Conservation (phyloP, 2,797 vertebrate species). For the Pachyuromys duprasi region DNA sequence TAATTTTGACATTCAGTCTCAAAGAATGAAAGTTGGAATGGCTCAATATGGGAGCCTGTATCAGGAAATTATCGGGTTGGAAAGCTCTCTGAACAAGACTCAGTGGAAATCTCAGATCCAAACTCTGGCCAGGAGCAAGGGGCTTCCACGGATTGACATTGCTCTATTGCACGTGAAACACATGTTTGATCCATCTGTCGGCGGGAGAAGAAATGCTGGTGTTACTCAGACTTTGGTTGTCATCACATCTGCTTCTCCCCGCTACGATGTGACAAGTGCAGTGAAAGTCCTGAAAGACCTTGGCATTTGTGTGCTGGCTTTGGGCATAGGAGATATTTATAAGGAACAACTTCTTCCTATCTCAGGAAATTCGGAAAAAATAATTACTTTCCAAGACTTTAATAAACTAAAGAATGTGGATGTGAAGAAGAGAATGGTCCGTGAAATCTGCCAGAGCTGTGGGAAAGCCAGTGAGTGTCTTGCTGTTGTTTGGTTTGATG, state of each 20-base stretch:
- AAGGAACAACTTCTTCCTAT: slow-evolving; percentile 78
- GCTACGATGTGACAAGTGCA: slow-evolving; percentile 52
- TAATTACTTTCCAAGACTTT: slow-evolving; percentile 74
- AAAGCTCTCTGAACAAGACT: slow-evolving; percentile 41
- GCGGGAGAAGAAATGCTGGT: slow-evolving; percentile 77
- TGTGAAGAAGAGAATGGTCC: slow-evolving; percentile 81
- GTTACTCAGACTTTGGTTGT: slow-evolving; percentile 81
- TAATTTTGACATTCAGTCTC: slow-evolving; percentile 70
- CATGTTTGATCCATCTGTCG: slow-evolving; percentile 73
- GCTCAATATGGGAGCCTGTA: slow-evolving; percentile 78
- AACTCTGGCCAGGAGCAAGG: slow-evolving; percentile 31
- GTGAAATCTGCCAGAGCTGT: slow-evolving; percentile 78
- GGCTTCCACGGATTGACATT: slow-evolving; percentile 52
- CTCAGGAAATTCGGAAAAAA: slow-evolving; percentile 78
- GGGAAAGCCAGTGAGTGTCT: slow-evolving; percentile 78
- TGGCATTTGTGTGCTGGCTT: slow-evolving; percentile 79
- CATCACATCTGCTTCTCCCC: slow-evolving; percentile 72
- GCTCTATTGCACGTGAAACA: slow-evolving; percentile 71
- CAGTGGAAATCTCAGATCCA: slow-evolving; percentile 71
- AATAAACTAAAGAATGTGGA: slow-evolving; percentile 67
- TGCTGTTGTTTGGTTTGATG: background rate
- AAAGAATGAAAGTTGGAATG: slow-evolving; percentile 83
- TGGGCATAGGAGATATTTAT: slow-evolving; percentile 76
- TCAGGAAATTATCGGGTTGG: slow-evolving; percentile 74
- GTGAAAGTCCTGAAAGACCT: slow-evolving; percentile 70